Conservation (phyloP, 2,113 vertebrate species). For the Dasyornis broadbenti region DNA sequence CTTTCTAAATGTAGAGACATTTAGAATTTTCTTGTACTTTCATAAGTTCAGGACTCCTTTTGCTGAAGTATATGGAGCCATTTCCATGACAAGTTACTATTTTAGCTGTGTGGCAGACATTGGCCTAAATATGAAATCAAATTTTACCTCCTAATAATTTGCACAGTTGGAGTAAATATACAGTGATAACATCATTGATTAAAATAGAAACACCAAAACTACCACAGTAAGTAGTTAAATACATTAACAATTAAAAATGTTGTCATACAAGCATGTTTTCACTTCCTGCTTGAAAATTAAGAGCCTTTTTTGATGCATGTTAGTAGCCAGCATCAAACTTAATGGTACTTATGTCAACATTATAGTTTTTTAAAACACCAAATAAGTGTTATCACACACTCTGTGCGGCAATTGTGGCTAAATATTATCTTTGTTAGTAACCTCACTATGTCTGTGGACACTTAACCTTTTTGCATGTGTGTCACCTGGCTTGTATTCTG, state of each 20-base stretch:
- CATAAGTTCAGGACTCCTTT: not conserved
- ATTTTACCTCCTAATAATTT: not conserved
- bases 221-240: not conserved
- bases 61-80: not conserved
- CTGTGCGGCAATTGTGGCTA: not conserved
- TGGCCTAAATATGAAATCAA: not conserved
- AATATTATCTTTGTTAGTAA: not conserved
- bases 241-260: constrained; percentile 38
- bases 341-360: not conserved
- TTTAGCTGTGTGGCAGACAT: not conserved
- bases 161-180: not conserved
- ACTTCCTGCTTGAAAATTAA: constrained; percentile 34
- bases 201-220: constrained; percentile 27
- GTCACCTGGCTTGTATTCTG: not conserved
- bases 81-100: not conserved
- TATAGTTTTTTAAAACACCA: not conserved
- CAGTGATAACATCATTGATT: not conserved
- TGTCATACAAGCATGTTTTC: not conserved
- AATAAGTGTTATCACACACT: not conserved
- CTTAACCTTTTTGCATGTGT: not conserved
- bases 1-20: not conserved
- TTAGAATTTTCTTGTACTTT: not conserved
- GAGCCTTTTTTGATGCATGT: not conserved
- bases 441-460: accelerated
- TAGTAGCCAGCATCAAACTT: constrained; percentile 21